phyloP scores from a whole-genome alignment of 2,113 vertebrate genomes.

The Neolamprologus sp. region DNA sequence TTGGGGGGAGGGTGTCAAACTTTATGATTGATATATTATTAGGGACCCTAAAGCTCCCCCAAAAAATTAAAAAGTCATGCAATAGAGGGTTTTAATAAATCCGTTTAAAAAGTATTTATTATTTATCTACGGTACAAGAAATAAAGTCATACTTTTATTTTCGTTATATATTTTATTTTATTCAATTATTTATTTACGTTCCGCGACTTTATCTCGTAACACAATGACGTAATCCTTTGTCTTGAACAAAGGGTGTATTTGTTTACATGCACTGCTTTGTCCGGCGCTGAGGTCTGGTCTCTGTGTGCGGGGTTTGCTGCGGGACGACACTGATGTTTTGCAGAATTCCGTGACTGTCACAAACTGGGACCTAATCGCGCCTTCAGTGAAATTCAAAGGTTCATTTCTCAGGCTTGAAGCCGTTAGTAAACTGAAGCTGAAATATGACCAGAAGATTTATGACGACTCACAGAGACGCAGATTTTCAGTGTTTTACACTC shows the following conservation, averaged over 20 bases:
- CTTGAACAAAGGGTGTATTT: neutral
- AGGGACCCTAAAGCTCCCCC: neutral
- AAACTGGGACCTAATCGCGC: neutral
- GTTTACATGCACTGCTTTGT: neutral
- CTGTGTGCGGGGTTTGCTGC: neutral
- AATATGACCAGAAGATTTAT: neutral
- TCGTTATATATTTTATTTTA: neutral
- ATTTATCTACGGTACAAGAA: neutral
- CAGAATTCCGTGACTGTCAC: neutral
- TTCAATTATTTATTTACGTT: neutral
- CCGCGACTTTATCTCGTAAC: neutral
- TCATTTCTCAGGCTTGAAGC: neutral
- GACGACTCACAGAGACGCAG: neutral
- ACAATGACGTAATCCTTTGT: slow-evolving; percentile 55
- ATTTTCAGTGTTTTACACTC: neutral
- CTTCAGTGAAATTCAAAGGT: neutral
- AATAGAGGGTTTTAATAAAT: neutral
- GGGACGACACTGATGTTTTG: neutral
- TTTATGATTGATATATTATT: neutral
- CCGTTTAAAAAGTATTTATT: neutral
- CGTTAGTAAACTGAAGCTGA: neutral
- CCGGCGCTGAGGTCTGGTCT: neutral
- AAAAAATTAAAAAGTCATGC: neutral
- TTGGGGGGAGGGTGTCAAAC: neutral
- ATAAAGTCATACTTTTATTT: neutral